phyloP scores from a whole-genome alignment of 2,113 vertebrate genomes.

The Mellivora capensis region DNA sequence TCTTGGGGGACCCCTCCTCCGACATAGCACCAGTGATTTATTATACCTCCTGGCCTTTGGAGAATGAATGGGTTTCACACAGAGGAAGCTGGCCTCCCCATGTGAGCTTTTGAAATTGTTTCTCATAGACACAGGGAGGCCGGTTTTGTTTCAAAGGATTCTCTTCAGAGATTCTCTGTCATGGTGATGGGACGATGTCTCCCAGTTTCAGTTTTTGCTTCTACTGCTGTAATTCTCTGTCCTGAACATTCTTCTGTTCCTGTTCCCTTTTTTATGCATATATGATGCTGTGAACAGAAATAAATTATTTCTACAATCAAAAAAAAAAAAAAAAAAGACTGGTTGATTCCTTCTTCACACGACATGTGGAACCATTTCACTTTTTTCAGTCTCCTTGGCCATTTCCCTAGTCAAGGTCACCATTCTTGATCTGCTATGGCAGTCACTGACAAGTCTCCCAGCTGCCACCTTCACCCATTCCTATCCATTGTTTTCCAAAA shows the following conservation, averaged over 20 bases:
- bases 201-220: slow-evolving; percentile 30
- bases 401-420: not conserved
- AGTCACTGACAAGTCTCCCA: not conserved
- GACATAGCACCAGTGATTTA: not conserved
- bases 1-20: not conserved
- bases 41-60: not conserved
- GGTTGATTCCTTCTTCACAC: too few species aligned
- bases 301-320: slow-evolving; percentile 85
- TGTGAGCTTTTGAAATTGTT: not conserved
- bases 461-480: not conserved
- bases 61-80: not conserved
- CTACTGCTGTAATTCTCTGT: slow-evolving; percentile 57
- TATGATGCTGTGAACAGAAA: slow-evolving; percentile 83
- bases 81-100: slow-evolving; percentile 37
- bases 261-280: slow-evolving; percentile 71
- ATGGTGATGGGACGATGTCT: slow-evolving; percentile 42
- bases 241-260: slow-evolving; percentile 6
- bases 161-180: slow-evolving; percentile 46
- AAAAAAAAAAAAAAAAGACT: too few species aligned
- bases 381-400: not conserved
- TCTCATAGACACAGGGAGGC: slow-evolving; percentile 34
- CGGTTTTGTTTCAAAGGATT: not conserved
- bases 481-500: not conserved
- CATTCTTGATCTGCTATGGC: not conserved
- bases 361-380: too few species aligned